Percentiles rank a stretch among this genome's conserved stretches.
These are phyloP conservation scores for Acanthornis magna DNA, from an alignment of 2,797 vertebrate species.

Conservation along the genomic window DNA sequence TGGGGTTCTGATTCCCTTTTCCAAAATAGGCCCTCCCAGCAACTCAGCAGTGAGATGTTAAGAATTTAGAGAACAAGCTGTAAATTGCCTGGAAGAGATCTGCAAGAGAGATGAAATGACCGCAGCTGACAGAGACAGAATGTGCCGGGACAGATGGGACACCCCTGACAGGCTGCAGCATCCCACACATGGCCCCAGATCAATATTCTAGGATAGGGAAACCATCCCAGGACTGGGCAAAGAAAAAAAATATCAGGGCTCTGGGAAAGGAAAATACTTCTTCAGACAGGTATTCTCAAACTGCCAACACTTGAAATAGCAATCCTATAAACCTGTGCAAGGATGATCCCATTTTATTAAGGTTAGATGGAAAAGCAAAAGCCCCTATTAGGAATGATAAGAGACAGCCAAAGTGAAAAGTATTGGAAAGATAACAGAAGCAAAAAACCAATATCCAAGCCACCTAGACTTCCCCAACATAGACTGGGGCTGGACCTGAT, in stretches of 20 bases:
- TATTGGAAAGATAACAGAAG: background rate
- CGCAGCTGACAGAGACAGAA: background rate
- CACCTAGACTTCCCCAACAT: background rate
- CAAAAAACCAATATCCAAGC: background rate
- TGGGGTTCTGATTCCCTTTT: background rate
- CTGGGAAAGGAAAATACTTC: background rate
- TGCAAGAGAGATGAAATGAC: background rate
- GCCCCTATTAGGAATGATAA: background rate
- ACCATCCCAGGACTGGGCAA: background rate
- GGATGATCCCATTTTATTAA: background rate
- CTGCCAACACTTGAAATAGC: background rate
- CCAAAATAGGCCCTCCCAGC: background rate
- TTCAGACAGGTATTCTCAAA: background rate
- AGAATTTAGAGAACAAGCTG: background rate
- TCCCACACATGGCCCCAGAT: background rate
- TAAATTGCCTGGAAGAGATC: background rate
- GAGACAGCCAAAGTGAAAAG: background rate
- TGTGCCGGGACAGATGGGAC: background rate
- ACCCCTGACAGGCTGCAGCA: background rate
- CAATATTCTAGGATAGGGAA: background rate
- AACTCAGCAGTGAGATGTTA: background rate
- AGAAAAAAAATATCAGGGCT: background rate
- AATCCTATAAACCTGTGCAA: background rate
- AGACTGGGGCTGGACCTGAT: background rate
- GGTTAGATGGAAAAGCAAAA: conserved; percentile 5